Evolutionary conservation across 2,888 invertebrate species (phyloP), one percentile per base, ranked within the genome.

Genomic region (Amphiduros pacificus): DNA sequence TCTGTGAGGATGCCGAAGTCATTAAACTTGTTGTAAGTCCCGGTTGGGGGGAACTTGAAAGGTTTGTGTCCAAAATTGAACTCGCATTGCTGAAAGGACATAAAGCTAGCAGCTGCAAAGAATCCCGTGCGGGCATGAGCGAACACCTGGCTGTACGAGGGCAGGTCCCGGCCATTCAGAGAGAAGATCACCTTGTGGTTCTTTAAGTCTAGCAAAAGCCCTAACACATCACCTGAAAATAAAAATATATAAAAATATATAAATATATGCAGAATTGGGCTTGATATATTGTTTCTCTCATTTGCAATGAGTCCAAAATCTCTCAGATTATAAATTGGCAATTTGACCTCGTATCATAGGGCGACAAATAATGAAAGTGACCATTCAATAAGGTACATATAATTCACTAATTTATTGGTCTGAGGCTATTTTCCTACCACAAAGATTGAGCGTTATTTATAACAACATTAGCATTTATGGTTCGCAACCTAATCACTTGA

Each of bases 41-140:
- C 54, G 73, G 88, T 87, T 0, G 94, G 94, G 48, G 93, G 90
- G 85, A 85, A 89, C 71, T 85, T 85, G 84, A 94, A 95, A 0
- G 91, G 88, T 66, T 88, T 86, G 64, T 88, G 85, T 58, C 95
- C 95, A 83, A 95, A 95, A 84, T 95, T 95, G 84, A 95, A 95
- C 54, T 89, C 87, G 83, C 94, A 94, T 78, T 94, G 94, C 81
- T 96, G 95, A 85, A 93, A 95, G 66, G 94, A 92, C 94, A 94
- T 95, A 82, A 95, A 94, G 82, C 93, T 94, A 2, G 94, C 95
- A 2, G 94, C 95, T 9, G 95, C 94, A 84, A 92, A 95, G 83
- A 93, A 94, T 31, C 94, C 94, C 71, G 88, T 87, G 71, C 92
- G 93, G 29, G 90, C 89, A 77, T 88, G 88, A 71, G 87, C 86